Evolutionary conservation across 2,888 invertebrate genomes (phyloP), one percentile per base, ranked within the genome.

Genomic region (Hirtodrosophila duncani): DNA sequence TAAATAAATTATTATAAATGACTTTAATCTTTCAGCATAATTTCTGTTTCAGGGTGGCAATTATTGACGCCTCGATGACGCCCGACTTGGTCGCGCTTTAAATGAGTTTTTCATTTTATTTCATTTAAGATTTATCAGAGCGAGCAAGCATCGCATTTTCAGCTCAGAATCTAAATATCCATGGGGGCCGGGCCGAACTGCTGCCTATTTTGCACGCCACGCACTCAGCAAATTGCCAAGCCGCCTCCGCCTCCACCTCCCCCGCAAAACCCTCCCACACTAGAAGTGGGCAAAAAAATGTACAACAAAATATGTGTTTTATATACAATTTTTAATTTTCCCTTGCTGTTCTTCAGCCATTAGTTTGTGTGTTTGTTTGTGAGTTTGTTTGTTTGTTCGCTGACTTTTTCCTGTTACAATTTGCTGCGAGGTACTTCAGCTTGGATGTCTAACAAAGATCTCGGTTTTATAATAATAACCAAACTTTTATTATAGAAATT

Each of bases 21-120:
- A 57, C 56, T 72, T 64, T 46, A 57, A 78, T 66, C 78, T 77
- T 59, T 72, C 69, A 39, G 56, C 60, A 58, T 58, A 72, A 67
- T 69, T 72, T 61, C 53, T 58, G 69, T 57, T 60, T 39, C n/a
- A n/a, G n/a, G n/a, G 16, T 26, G 30, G 53, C 63, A 72, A 71
- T 79, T 58, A 64, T 71, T 26, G 50, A 67, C 39, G 67, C 44
- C 50, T 31, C 52, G 71, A 43, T 67, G 61, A 30, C 48, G n/a
- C n/a, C n/a, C n/a, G n/a, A n/a, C n/a, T n/a, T 39, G 31, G 43
- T 16, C 60, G 20, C 39, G 36, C 34, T 52, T 48, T 21, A 55
- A 72, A 39, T 63, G 38, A 31, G 41, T 52, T 34, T 51, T 46
- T 55, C 49, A 37, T 36, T 48, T 41, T 29, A 49, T 42, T 38